Evolutionary conservation across 2,113 vertebrate genomes (phyloP).

Genomic region (Pycnonotus jocosus): DNA sequence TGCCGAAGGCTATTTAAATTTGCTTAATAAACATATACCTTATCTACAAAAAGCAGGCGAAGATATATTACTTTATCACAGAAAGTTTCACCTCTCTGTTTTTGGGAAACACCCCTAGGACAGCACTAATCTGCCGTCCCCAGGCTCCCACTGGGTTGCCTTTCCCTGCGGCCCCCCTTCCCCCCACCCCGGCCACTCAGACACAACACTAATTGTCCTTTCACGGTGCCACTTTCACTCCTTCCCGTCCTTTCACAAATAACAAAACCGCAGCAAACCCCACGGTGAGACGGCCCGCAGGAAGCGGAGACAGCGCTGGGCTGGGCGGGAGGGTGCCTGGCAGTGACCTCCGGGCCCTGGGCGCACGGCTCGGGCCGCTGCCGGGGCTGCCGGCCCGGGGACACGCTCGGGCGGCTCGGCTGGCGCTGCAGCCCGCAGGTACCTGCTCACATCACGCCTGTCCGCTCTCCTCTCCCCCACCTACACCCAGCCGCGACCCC

Average conservation of each 20-base stretch:
- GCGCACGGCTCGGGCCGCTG: neutral
- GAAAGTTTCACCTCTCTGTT: conserved; percentile 68
- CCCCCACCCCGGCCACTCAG: neutral
- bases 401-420: neutral
- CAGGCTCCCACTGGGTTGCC: conserved; percentile 66
- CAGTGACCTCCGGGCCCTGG: conserved; percentile 37
- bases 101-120: conserved; percentile 72
- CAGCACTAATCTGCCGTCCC: conserved; percentile 71
- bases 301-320: neutral
- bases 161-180: conserved; percentile 28
- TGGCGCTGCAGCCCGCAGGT: neutral
- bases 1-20: conserved; percentile 50
- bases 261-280: neutral
- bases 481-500: neutral
- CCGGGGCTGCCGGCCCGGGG: neutral
- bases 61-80: conserved; percentile 68
- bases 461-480: neutral
- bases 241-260: conserved; percentile 37
- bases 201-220: conserved; percentile 58
- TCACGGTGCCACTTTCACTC: conserved; percentile 44
- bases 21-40: conserved; percentile 69
- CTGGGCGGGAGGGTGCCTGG: neutral
- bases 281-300: neutral
- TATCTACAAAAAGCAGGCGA: conserved; percentile 72
- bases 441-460: neutral